These are phyloP conservation scores for Phodopus roborovskii DNA, from an alignment of 2,113 vertebrate genomes.

Conservation along the genomic window DNA sequence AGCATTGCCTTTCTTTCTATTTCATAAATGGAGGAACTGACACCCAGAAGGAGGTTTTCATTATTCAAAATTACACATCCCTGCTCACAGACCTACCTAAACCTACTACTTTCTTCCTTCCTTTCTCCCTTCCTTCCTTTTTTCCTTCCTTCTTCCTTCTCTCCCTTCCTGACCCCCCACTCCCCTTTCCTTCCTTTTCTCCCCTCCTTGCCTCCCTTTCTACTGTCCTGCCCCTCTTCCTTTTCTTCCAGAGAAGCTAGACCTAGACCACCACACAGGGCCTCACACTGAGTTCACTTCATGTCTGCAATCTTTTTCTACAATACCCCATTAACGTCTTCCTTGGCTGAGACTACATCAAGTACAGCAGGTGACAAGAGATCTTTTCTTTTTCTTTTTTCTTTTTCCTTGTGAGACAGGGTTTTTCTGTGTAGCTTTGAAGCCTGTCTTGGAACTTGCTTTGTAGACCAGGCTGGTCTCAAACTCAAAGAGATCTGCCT, in stretches of 20 bases:
- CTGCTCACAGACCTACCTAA: background rate
- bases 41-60: background rate
- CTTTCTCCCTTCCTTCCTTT: no score
- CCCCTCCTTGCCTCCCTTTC: no score
- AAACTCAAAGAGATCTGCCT: background rate
- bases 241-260: background rate
- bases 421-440: no score
- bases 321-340: background rate
- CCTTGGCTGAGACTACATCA: background rate
- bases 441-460: background rate
- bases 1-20: background rate
- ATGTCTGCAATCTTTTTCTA: background rate
- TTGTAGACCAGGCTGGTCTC: background rate
- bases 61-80: background rate
- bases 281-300: background rate
- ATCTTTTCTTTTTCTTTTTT: background rate
- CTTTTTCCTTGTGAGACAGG: background rate
- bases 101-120: background rate
- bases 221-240: background rate
- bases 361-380: background rate
- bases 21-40: constrained; percentile 15
- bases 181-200: no score
- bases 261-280: no score
- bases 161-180: background rate
- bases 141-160: background rate